Base-by-base conservation (phyloP, 2,797 vertebrate genomes). In the Catostomus latipinnis region DNA sequence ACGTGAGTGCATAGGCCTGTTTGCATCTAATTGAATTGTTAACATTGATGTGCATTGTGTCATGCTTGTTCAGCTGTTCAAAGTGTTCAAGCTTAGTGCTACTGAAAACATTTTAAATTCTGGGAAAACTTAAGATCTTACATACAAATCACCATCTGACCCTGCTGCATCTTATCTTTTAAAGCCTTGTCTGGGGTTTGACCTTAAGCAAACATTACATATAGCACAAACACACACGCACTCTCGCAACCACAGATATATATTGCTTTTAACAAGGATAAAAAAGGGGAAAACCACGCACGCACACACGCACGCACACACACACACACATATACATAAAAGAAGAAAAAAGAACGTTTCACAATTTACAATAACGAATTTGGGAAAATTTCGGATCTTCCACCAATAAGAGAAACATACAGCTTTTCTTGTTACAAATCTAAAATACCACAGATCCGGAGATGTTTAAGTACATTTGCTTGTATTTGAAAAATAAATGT, bases 141-240 rank as follows among this genome's bases (percentile, higher is more conserved):
- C 81, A 52, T 74, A 81, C 80, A 68, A 82, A 90, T 73, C 18
- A 95, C 93, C 93, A 95, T 92, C 93, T 95, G 94, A 97, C 96
- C 96, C 96, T 97, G 96, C 96, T 96, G 93, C 95, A 95, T 93
- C 95, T 93, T 93, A 96, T 95, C 95, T 95, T 95, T 96, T 97
- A 95, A 98, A 98, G 97, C 97, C 97, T 99, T 98, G 97, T 98
- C 96, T 98, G 98, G 97, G 96, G 92, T 95, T 96, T 94, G 92
- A 93, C 94, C 80, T 94, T 94, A 94, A 87, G 89, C 89, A 89
- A 75, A 90, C 84, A 88, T 85, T 52, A 88, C 88, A 3, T 34
- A 86, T 87, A 75, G 57, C 57, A 71, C 70, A 74, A 76, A 78
- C 81, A 80, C 81, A 76, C 66, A 71, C 76, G 74, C 85, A 82